A percentile compares a stretch with the other conserved stretches of the same genome.
phyloP scores from a whole-genome alignment of 2,113 vertebrate genomes.

The Neoarius graeffei region DNA sequence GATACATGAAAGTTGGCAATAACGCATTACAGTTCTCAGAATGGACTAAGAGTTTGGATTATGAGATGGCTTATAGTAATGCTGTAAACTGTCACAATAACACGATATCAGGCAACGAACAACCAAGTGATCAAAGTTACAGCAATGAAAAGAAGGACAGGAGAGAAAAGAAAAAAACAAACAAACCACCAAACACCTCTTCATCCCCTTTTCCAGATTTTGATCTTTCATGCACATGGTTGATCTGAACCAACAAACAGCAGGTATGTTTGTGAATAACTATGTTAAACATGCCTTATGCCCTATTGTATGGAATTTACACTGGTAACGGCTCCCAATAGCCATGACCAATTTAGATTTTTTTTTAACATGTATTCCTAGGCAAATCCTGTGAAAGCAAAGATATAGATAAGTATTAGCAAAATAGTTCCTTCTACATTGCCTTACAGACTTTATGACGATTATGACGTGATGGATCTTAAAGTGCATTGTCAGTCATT shows the following conservation, averaged over 20 bases:
- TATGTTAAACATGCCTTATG: background rate
- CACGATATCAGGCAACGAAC: background rate
- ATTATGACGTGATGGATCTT: background rate
- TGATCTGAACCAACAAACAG: background rate
- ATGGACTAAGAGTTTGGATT: constrained; percentile 23
- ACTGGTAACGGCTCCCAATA: background rate
- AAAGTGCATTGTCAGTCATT: background rate
- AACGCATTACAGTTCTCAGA: constrained; percentile 24
- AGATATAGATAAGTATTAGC: too few relatives aligned
- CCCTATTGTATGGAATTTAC: background rate
- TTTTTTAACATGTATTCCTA: background rate
- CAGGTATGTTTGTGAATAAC: constrained; percentile 18
- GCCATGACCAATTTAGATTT: background rate
- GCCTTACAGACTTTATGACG: background rate
- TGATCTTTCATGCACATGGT: background rate
- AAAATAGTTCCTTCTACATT: background rate
- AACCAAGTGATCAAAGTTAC: constrained; percentile 4
- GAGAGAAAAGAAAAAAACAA: background rate
- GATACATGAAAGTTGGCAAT: constrained; percentile 17
- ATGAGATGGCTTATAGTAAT: background rate
- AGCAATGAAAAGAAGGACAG: background rate
- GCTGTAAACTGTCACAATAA: background rate
- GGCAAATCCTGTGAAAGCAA: background rate
- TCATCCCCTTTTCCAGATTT: background rate
- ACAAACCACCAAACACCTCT: background rate